Base-by-base conservation (phyloP, 2,888 invertebrate species). In the Brachyopa scutellaris region DNA sequence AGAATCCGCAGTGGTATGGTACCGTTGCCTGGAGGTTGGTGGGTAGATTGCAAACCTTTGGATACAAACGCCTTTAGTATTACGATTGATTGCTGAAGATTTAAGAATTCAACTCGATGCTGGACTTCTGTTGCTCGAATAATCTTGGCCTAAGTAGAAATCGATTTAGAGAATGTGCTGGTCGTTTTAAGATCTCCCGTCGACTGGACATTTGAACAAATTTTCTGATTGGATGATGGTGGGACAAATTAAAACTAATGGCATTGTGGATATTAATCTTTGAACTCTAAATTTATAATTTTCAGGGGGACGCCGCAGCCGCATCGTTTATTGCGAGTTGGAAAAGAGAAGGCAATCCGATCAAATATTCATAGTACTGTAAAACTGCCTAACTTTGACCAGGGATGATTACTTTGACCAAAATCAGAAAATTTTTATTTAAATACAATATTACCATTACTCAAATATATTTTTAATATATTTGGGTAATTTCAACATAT, bases 1-100 rank as follows among this genome's bases (percentile, higher is more conserved):
- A 69, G 57, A 23, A 69, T 69, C 57, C 21, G 11, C 67, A 26
- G 13, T 8, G 42, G 67, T 19, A 55, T 57, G 19, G 67, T 36
- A 55, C 55, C 33, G 11, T 55, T 57, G n/a, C 33, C 45, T 26
- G 13, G 17, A 23, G 36, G 45, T 29, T 8, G 7, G 45, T 51
- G 19, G 64, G 64, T 38, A 29, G 49, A 40, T 26, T n/a, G 29
- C 19, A 19, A 40, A 40, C 19, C 29, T 38, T 0, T 29, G 36
- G 23, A 55, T 67, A n/a, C 23, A 33, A 42, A 55, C 53, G 53
- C 42, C 31, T 45, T 67, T 45, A 9, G n/a, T 23, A 11, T 42
- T 26, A 13, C 33, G 57, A 69, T 57, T 55, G 67, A 69, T 57
- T 23, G 23, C 15, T 19, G 15, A 2, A 69, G 33, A 69, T 69